Evolutionary conservation across 1,140 invertebrate genomes (phyloP), one percentile per base, ranked within the genome.

Genomic region (Megathymus violae): DNA sequence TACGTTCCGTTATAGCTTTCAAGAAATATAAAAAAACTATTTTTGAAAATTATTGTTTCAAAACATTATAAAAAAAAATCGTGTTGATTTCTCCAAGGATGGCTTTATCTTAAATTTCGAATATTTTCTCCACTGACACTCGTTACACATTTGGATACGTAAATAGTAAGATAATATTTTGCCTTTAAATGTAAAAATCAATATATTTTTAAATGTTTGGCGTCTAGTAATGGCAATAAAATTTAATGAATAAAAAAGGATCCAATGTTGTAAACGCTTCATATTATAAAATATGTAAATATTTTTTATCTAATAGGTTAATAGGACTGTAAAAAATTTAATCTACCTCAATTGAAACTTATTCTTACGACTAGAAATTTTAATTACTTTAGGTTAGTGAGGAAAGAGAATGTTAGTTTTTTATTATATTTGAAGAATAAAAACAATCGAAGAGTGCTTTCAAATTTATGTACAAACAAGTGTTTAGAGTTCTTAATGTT

Each of bases 261-360:
- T 85, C 79, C 77, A 81, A 82, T 83, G 78, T 80, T 80, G 69
- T 82, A 87, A 76, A 83, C 80, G 79, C 81, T 87, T 86, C 69
- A 72, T 83, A 74, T 67, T 77, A 75, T 85, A 82, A 66, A 76
- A 79, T 80, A 78, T 89, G 83, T 90, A 88, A 84, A 89, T 88
- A 90, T 74, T 87, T 88, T 80, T 87, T 86, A 88, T 87, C 78
- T 78, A 81, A 78, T 90, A 90, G 83, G 85, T 81, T 90, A 90
- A 88, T 90, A 90, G 85, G 85, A 86, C 81, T 90, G 85, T 90
- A 88, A 90, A 88, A 89, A 90, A 88, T 87, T 86, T 82, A 86
- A 90, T 88, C 86, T 90, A 90, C 88, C 88, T 90, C 88, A 90
- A 85, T 82, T 78, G 72, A 78, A 88, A 90, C 85, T 87, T 89